phyloP scores from a whole-genome alignment of 2,797 vertebrate genomes.

The Schizopygopsis malacanthus region DNA sequence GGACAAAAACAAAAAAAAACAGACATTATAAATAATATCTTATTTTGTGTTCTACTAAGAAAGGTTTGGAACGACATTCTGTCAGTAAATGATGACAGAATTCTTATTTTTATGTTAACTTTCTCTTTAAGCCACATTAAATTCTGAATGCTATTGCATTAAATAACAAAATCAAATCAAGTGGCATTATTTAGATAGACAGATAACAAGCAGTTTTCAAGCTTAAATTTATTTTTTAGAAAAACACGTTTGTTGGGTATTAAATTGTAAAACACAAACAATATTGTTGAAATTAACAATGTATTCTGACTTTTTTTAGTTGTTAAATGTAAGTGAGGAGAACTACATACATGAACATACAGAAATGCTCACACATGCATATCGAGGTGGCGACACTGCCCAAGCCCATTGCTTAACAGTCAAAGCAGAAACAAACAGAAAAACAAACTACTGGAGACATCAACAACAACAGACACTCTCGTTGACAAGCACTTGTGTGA shows the following conservation, averaged over 20 bases:
- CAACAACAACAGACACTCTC: neutral
- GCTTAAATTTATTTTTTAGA: neutral
- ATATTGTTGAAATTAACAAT: neutral
- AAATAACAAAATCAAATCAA: slow-evolving; percentile 9
- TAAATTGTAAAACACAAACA: neutral
- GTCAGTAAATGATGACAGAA: neutral
- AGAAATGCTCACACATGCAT: neutral
- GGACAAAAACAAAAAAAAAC: neutral
- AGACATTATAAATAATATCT: neutral
- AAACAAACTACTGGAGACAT: neutral
- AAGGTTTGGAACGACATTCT: neutral
- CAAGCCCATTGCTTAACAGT: neutral
- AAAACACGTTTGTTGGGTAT: neutral
- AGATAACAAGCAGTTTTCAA: neutral
- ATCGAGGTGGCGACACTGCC: neutral
- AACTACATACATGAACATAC: neutral
- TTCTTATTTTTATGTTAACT: neutral
- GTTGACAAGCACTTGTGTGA: neutral
- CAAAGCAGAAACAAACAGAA: neutral
- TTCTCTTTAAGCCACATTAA: neutral
- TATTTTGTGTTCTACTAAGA: neutral
- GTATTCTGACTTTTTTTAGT: neutral
- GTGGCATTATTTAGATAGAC: neutral
- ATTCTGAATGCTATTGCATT: neutral
- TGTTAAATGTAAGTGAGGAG: neutral